Evolutionary conservation across 2,888 invertebrate species (phyloP).

Genomic region (Sepiola atlantica): DNA sequence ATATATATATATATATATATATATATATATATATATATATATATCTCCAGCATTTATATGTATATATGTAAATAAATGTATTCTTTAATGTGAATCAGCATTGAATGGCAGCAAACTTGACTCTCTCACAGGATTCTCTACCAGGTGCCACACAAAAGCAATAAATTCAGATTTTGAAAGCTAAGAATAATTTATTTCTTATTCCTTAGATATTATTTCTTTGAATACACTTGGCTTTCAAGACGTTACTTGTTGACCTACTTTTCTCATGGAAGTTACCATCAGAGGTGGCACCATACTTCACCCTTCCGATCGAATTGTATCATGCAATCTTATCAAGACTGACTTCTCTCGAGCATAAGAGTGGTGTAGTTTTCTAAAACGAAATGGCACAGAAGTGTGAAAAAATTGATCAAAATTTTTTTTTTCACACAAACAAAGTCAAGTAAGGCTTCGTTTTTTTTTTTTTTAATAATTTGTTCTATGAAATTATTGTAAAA

Average conservation of each 20-base stretch:
- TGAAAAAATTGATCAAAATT: too few species aligned
- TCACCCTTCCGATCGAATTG: neutral
- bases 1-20: neutral
- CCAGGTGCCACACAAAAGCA: neutral
- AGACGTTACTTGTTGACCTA: neutral
- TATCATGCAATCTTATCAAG: neutral
- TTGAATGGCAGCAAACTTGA: neutral
- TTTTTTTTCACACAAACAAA: too few species aligned
- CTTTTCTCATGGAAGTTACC: neutral
- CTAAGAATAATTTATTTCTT: neutral
- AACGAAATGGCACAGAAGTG: too few species aligned
- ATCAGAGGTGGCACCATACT: neutral
- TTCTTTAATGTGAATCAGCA: neutral
- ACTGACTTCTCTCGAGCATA: neutral
- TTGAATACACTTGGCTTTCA: neutral
- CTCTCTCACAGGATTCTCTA: neutral
- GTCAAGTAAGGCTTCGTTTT: too few species aligned
- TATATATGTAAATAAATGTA: neutral
- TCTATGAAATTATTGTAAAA: too few species aligned
- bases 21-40: neutral
- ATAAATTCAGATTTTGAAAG: neutral
- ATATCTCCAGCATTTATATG: too few species aligned
- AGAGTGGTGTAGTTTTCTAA: neutral
- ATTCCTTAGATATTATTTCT: neutral
- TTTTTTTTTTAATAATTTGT: too few species aligned